Percentiles rank a stretch among this genome's conserved stretches.
Conservation (phyloP, 2,888 invertebrate species). For the Adelphocoris suturalis region DNA sequence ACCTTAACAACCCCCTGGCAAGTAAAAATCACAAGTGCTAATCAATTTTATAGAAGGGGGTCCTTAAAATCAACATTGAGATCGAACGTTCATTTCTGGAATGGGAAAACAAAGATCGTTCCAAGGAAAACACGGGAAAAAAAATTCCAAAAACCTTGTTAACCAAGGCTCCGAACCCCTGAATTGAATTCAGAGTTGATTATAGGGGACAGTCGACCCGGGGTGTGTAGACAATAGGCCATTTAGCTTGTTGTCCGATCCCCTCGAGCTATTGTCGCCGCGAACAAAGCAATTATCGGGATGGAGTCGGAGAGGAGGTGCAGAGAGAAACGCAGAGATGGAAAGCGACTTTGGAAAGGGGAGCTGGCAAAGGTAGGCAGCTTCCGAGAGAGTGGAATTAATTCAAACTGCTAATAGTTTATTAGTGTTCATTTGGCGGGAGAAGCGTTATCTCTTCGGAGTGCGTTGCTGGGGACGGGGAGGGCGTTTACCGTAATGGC, state of each 20-base stretch:
- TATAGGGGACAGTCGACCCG: slow-evolving; percentile 48
- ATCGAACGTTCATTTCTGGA: neutral
- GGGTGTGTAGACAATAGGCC: slow-evolving; percentile 60
- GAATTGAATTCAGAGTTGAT: slow-evolving; percentile 66
- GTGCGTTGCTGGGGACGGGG: neutral
- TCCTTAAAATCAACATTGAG: no score
- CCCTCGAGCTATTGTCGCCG: slow-evolving; percentile 61
- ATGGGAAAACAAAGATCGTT: neutral
- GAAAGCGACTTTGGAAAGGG: slow-evolving; percentile 30
- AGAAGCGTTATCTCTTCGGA: slow-evolving; percentile 48
- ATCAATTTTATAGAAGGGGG: no score
- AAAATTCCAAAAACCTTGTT: slow-evolving; percentile 17
- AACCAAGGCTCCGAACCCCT: slow-evolving; percentile 40
- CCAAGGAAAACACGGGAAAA: neutral
- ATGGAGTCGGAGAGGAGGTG: neutral
- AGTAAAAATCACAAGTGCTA: no score
- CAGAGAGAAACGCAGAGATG: neutral
- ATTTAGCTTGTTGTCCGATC: slow-evolving; percentile 60
- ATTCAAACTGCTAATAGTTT: slow-evolving; percentile 66
- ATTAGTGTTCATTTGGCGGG: slow-evolving; percentile 63
- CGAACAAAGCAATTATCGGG: slow-evolving; percentile 62
- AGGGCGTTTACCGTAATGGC: slow-evolving; percentile 49
- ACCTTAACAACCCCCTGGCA: no score
- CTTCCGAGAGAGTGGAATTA: slow-evolving; percentile 37
- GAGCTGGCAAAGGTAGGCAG: slow-evolving; percentile 33